Evolutionary conservation across 1,140 invertebrate species (phyloP), one percentile per base, ranked within the genome.

Genomic region (Drosophila repletoides): DNA sequence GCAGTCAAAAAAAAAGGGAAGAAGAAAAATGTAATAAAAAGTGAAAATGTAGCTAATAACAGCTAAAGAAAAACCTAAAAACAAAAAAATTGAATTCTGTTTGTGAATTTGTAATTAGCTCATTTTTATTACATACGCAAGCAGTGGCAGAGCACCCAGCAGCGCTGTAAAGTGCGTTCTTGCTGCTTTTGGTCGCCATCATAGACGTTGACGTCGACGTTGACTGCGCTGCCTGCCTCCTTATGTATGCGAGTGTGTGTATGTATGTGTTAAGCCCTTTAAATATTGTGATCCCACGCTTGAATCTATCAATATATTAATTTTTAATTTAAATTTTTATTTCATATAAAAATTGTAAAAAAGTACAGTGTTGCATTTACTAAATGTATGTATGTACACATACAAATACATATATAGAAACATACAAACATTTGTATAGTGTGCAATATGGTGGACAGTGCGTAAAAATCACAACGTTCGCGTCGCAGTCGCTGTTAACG

Each of bases 101-200:
- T n/a, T 14, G 17, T 68, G 15, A 29, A 58, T 31, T 33, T 22
- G 17, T 61, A 33, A 51, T 34, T 34, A 36, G 29, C 49, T 60
- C 46, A 34, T 53, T 49, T 33, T 14, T 34, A 56, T 56, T 72
- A 48, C 55, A 45, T 58, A 59, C 45, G 51, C 43, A 53, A 67
- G 24, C 14, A 45, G 67, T 28, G 19, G 9, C 55, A 36, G 17
- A 29, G 33, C 28, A 15, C 22, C 40, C 19, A 28, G 34, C 46
- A 72, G 46, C 55, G 67, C 58, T 79, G 80, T 66, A 86, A 84
- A 84, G 74, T 84, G 80, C 75, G 79, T 86, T 83, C 80, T 76
- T n/a, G n/a, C 80, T 79, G 70, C 75, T 56, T 65, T 55, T 69
- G 70, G 79, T 86, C 80, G 79, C 79, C 79, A 84, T 84, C 80